phyloP scores from a whole-genome alignment of 2,113 vertebrate species.

The Barnardius zonarius region DNA sequence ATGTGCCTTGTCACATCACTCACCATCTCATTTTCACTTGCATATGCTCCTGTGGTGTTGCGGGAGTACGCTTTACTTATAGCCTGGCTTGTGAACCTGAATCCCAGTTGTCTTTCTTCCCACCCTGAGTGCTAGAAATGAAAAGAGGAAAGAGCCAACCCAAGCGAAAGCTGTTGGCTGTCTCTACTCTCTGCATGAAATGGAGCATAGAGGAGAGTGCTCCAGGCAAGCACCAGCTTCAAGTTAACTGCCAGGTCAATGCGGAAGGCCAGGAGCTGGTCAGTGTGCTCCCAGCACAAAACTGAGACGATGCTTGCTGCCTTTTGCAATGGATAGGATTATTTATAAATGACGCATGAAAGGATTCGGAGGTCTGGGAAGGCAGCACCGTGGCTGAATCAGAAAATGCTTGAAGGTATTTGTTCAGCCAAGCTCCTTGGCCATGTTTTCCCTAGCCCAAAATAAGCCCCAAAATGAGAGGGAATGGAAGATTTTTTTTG shows the following conservation, averaged over 20 bases:
- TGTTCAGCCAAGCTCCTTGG: neutral
- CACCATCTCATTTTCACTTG: constrained; percentile 35
- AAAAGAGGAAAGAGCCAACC: neutral
- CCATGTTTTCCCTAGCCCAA: neutral
- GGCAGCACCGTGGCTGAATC: neutral
- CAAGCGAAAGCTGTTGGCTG: rapidly evolving
- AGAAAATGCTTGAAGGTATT: neutral
- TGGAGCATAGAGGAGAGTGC: neutral
- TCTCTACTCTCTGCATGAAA: neutral
- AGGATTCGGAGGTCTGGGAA: neutral
- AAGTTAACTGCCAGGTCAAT: constrained; percentile 1
- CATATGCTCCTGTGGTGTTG: neutral
- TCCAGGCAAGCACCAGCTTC: neutral
- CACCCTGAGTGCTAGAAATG: neutral
- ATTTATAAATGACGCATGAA: constrained; percentile 6
- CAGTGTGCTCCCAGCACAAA: neutral
- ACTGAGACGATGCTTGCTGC: neutral
- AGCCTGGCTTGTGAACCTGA: neutral
- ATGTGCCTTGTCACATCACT: neutral
- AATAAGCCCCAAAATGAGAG: neutral
- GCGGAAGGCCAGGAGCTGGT: neutral
- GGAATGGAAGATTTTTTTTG: neutral
- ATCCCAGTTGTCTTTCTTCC: neutral
- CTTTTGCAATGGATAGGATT: constrained; percentile 4
- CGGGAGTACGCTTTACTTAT: neutral